Conservation (phyloP, 2,113 vertebrate genomes). For the Chamaea fasciata region DNA sequence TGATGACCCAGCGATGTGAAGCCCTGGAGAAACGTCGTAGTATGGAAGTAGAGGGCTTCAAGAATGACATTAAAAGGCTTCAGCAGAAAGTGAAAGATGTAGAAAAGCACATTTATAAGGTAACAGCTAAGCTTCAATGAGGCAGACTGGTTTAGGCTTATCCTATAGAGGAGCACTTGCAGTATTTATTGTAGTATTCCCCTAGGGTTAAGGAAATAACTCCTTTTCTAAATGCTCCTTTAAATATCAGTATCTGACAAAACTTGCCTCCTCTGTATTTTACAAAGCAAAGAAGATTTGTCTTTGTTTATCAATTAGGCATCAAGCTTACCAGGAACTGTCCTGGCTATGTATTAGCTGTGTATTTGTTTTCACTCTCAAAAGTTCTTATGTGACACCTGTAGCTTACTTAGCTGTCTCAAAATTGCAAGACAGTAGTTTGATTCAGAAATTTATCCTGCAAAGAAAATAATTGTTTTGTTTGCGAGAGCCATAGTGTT, state of each 20-base stretch:
- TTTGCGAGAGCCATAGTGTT: neutral
- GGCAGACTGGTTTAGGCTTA: neutral
- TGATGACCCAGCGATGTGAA: constrained; percentile 89
- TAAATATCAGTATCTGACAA: neutral
- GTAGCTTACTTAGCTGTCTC: neutral
- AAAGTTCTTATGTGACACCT: neutral
- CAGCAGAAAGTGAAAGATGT: constrained; percentile 88
- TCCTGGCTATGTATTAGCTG: neutral
- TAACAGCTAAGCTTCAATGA: constrained; percentile 39
- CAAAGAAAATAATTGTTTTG: neutral
- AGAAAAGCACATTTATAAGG: constrained; percentile 91
- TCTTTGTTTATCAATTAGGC: neutral
- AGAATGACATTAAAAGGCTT: constrained; percentile 86
- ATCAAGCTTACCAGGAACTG: neutral
- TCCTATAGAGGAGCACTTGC: neutral
- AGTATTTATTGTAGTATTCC: neutral
- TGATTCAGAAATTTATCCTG: neutral
- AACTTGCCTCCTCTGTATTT: neutral
- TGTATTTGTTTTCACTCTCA: neutral
- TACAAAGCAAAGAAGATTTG: neutral
- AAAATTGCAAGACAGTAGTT: neutral
- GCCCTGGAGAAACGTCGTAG: constrained; percentile 85
- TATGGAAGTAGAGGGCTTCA: constrained; percentile 94
- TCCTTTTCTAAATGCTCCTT: neutral
- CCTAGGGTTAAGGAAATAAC: neutral